Conservation (phyloP, 2,113 vertebrate species). For the Sturnus vulgaris region DNA sequence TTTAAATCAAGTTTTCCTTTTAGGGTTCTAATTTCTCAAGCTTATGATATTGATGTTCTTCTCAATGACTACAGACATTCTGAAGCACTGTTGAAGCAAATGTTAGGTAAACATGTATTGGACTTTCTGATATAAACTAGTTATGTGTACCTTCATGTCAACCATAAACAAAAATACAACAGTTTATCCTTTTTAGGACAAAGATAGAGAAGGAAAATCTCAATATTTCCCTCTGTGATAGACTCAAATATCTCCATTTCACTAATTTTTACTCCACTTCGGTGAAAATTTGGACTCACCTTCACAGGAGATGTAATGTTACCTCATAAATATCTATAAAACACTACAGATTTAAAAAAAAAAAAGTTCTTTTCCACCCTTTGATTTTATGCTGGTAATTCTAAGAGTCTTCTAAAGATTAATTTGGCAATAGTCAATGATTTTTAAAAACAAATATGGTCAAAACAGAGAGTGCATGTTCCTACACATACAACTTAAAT, state of each 20-base stretch:
- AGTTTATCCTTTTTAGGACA: neutral
- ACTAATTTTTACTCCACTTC: neutral
- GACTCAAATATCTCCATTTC: neutral
- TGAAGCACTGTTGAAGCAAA: neutral
- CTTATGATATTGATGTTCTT: neutral
- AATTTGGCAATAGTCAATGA: neutral
- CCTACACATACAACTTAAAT: neutral
- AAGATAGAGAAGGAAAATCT: neutral
- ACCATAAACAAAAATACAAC: neutral
- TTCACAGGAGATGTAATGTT: neutral
- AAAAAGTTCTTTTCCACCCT: fast-evolving
- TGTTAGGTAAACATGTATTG: neutral
- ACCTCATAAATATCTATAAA: neutral
- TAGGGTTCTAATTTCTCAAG: neutral
- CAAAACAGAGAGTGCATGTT: neutral
- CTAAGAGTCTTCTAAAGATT: neutral
- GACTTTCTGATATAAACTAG: neutral
- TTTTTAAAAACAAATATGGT: neutral
- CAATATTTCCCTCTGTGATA: neutral
- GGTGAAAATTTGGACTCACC: neutral
- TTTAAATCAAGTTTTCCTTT: neutral
- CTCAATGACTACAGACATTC: neutral
- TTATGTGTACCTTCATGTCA: neutral
- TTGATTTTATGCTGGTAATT: neutral
- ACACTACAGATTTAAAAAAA: neutral